A percentile compares a stretch with the other conserved stretches of the same genome.
These are phyloP conservation scores for Arion vulgaris DNA, from an alignment of 1,140 invertebrate species.

Conservation along the genomic window DNA sequence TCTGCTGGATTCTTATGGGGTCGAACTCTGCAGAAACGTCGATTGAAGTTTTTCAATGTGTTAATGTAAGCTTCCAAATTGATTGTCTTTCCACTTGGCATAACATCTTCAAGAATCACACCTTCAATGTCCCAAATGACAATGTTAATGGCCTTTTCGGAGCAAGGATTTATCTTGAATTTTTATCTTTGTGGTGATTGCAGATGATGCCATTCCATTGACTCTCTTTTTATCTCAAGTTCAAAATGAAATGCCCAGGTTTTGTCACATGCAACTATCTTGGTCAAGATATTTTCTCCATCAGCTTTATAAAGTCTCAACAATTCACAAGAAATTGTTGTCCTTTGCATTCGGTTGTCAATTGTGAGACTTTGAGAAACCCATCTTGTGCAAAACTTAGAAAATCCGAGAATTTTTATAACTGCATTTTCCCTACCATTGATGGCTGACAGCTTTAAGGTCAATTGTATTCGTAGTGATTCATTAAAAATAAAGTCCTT, in stretches of 20 bases:
- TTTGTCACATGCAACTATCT: neutral
- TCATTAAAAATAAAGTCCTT: neutral
- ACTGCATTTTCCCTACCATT: neutral
- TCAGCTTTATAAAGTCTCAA: neutral
- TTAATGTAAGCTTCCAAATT: neutral
- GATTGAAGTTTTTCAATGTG: neutral
- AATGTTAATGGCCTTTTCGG: neutral
- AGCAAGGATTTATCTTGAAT: neutral
- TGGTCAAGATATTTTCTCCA: neutral
- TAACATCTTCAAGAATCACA: neutral
- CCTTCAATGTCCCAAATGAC: slow-evolving; percentile 1
- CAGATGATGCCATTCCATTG: neutral
- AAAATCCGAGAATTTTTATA: neutral
- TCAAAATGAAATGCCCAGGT: neutral
- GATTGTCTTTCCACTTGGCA: neutral
- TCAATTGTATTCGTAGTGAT: neutral
- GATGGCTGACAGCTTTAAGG: neutral
- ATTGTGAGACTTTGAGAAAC: neutral
- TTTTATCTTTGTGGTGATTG: neutral
- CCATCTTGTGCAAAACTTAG: neutral
- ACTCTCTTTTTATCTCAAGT: neutral
- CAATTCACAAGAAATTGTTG: neutral
- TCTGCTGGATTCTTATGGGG: neutral
- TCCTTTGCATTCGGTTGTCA: neutral
- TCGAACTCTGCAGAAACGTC: neutral